These are phyloP conservation scores for Teleogryllus oceanicus DNA, from an alignment of 2,888 invertebrate species.

Conservation along the genomic window DNA sequence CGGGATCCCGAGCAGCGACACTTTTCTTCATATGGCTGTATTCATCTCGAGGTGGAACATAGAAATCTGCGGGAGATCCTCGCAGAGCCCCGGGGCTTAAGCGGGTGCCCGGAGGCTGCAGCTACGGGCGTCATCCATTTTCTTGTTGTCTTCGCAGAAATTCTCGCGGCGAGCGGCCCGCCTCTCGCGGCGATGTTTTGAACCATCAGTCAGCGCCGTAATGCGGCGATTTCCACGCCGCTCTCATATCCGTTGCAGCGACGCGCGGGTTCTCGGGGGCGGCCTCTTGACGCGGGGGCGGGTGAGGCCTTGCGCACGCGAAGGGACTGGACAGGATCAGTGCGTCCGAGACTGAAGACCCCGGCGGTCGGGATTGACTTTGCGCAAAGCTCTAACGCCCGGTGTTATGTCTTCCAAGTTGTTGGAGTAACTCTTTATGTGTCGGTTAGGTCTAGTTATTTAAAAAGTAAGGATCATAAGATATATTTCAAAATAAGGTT, in stretches of 20 bases:
- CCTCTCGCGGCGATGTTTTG: neutral
- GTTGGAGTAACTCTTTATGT: too few species aligned
- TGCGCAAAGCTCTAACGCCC: too few species aligned
- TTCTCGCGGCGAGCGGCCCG: neutral
- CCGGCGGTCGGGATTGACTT: too few species aligned
- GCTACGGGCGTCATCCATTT: conserved; percentile 7
- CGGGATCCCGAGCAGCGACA: conserved; percentile 26
- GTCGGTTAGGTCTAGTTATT: too few species aligned
- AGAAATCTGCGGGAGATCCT: conserved; percentile 1
- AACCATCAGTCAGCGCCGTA: neutral
- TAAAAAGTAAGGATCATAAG: too few species aligned
- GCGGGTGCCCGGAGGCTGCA: neutral
- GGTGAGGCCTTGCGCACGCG: too few species aligned
- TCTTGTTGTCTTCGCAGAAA: neutral
- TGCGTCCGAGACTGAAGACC: too few species aligned
- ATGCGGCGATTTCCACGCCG: neutral
- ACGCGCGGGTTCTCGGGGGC: too few species aligned
- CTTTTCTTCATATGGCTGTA: conserved; percentile 30
- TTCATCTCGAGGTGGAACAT: conserved; percentile 24
- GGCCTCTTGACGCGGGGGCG: too few species aligned
- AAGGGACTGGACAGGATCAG: too few species aligned
- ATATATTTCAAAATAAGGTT: too few species aligned
- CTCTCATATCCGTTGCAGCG: neutral
- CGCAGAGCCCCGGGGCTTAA: neutral
- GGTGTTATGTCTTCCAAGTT: too few species aligned